These are phyloP conservation scores for Molothrus aeneus DNA, from an alignment of 2,797 vertebrate species.

Conservation along the genomic window DNA sequence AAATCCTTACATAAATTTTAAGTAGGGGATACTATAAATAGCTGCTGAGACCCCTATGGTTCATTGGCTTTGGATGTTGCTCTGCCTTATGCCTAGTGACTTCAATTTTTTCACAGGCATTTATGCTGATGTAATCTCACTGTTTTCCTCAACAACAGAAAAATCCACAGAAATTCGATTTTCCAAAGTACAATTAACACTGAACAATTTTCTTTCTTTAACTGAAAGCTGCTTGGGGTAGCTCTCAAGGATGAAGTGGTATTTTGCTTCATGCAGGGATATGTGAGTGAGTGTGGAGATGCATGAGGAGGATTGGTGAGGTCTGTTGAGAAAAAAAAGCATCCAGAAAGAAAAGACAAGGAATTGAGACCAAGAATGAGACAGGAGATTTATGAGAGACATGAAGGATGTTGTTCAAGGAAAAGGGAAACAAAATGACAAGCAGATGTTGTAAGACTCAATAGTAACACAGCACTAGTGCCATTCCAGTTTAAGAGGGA, in stretches of 20 bases:
- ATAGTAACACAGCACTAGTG: not conserved
- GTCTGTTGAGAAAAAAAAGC: not conserved
- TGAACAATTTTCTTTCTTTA: not conserved
- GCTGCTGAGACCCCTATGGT: constrained; percentile 52
- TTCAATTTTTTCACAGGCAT: not conserved
- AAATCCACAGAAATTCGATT: not conserved
- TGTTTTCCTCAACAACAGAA: not conserved
- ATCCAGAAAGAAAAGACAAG: not conserved
- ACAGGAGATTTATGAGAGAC: not conserved
- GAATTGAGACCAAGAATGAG: not conserved
- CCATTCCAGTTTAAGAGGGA: not conserved
- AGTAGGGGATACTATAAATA: constrained; percentile 69
- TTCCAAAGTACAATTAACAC: not conserved
- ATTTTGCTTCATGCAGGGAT: not conserved
- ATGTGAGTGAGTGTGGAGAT: not conserved
- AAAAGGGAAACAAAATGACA: not conserved
- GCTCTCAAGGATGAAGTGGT: not conserved
- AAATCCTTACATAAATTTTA: constrained; percentile 62
- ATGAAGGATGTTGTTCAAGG: not conserved
- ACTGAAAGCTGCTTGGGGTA: not conserved
- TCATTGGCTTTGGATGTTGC: constrained; percentile 51
- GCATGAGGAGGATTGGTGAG: not conserved
- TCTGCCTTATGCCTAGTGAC: constrained; percentile 50
- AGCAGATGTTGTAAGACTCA: not conserved
- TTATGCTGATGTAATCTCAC: not conserved